These are phyloP conservation scores for Sebastes vulpes DNA, from an alignment of 2,797 vertebrate species.

Conservation along the genomic window DNA sequence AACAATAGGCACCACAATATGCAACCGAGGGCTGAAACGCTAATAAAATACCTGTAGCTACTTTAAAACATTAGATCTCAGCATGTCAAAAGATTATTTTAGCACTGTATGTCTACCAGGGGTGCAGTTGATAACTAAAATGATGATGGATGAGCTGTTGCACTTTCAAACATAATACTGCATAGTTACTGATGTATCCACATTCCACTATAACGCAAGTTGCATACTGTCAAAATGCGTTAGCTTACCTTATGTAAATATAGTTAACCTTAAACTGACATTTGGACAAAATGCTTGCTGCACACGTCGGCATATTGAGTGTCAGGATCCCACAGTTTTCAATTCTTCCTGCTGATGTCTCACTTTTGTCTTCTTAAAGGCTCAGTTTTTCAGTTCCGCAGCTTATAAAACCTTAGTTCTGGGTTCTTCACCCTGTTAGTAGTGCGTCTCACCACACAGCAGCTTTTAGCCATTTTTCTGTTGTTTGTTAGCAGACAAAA, in stretches of 20 bases:
- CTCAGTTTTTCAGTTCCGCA: not conserved
- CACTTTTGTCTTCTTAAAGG: not conserved
- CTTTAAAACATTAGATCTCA: not conserved
- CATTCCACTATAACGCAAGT: not conserved
- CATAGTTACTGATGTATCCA: not conserved
- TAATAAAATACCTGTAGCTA: not conserved
- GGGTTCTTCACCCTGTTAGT: not conserved
- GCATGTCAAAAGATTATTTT: no score
- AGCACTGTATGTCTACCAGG: no score
- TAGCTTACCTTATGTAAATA: not conserved
- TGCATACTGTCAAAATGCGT: not conserved
- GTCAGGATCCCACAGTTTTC: not conserved
- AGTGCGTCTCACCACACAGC: not conserved
- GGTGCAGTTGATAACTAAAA: no score
- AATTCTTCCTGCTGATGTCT: not conserved
- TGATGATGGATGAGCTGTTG: not conserved
- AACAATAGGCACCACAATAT: not conserved
- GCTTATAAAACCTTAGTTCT: not conserved
- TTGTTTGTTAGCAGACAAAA: not conserved
- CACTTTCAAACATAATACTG: not conserved
- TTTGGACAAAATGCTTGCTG: not conserved
- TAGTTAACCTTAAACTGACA: not conserved
- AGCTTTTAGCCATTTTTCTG: not conserved
- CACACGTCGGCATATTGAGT: not conserved
- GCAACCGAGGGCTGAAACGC: not conserved